A percentile compares a stretch with the other conserved stretches of the same genome.
phyloP scores from a whole-genome alignment of 2,113 vertebrate genomes.

The Ophiodon elongatus region DNA sequence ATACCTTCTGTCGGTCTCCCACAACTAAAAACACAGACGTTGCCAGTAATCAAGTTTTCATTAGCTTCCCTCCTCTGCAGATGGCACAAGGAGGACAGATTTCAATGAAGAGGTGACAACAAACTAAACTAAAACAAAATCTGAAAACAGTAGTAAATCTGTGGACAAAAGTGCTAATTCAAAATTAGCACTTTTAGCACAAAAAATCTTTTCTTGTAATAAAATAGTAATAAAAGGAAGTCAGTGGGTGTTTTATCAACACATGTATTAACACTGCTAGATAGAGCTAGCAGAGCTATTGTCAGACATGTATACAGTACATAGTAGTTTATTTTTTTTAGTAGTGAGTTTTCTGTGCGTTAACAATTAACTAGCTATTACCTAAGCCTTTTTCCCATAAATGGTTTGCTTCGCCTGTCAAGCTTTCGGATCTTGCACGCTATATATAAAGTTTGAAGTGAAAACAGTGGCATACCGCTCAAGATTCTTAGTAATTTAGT shows the following conservation, averaged over 20 bases:
- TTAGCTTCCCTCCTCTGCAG: conserved; percentile 26
- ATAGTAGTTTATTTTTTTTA: neutral
- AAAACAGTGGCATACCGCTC: neutral
- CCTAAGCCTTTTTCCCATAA: neutral
- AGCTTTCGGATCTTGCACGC: neutral
- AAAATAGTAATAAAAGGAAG: neutral
- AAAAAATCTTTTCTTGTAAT: neutral
- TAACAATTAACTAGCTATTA: neutral
- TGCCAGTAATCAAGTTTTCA: conserved; percentile 14
- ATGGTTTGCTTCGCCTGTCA: neutral
- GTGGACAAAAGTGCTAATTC: neutral
- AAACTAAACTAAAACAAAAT: conserved; percentile 6
- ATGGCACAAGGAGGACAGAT: conserved; percentile 3
- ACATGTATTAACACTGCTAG: neutral
- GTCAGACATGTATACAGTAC: neutral
- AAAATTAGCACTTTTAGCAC: too few relatives aligned
- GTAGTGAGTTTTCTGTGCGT: neutral
- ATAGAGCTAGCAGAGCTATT: neutral
- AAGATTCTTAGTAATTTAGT: neutral
- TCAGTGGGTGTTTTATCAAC: neutral
- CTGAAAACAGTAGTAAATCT: conserved; percentile 3
- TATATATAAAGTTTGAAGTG: neutral
- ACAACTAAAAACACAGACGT: conserved; percentile 24
- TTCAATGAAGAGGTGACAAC: conserved; percentile 4
- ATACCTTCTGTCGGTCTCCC: conserved; percentile 13